Base-by-base conservation (phyloP, 2,113 vertebrate genomes). In the Ammodramus savannarum region DNA sequence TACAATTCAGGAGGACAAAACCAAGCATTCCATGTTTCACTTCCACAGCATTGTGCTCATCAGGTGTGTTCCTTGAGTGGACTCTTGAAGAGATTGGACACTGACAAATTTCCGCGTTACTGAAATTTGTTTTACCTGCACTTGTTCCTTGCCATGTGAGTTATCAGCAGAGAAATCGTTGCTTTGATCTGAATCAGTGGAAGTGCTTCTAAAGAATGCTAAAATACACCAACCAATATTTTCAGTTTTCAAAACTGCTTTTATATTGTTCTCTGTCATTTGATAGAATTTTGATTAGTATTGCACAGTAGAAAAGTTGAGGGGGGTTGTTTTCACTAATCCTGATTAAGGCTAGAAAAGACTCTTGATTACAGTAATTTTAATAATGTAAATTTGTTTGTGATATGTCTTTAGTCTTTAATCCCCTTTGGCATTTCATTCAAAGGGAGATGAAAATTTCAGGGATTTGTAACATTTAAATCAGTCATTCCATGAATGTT, bases 301-400 rank as follows among this genome's bases (percentile, higher is more conserved):
- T 71, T 55, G n/a, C 75, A 26, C 17, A 39, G 48, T 46, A 39
- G 76, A 90, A 69, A 94, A 85, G 48, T 97, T 90, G 19, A 13
- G 16, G 9, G 51, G 34, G 34, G 13, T 72, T 94, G 66, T 69
- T 86, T 93, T 95, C 21, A 9, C 21, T 95, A 96, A 95, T 97
- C 96, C 92, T 20, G 73, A 83, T 96, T 97, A 97, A 95, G 90
- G 93, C 92, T 88, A 34, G 68, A 87, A 76, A 95, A 96, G 48
- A 87, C 86, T 89, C 90, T 85, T 91, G 97, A 96, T 97, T 93
- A 96, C 89, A 97, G 95, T 95, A 91, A 96, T 97, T 97, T 96
- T 96, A 78, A 80, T 97, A 97, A 94, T 94, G 97, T 94, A 94
- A 97, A 96, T 97, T 98, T 94, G 91, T 93, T 95, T 96, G 81